Percentiles rank a stretch among this genome's conserved stretches.
These are phyloP conservation scores for Arvicola amphibius DNA, from an alignment of 2,797 vertebrate species.

Conservation along the genomic window DNA sequence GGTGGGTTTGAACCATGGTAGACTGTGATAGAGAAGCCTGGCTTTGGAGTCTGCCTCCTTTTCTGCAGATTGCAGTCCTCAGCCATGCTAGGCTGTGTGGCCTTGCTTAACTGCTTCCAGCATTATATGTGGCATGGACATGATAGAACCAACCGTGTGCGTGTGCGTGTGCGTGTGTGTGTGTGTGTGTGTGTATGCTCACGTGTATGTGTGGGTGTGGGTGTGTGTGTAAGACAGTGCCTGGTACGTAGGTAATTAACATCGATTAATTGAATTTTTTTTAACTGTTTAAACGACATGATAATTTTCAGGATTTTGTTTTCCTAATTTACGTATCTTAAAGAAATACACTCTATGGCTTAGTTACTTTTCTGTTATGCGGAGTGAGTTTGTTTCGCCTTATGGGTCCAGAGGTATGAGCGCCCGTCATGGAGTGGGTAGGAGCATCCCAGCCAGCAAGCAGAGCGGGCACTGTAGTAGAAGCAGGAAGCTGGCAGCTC, in stretches of 20 bases:
- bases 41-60: background rate
- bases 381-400: background rate
- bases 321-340: constrained; percentile 68
- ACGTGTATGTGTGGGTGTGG: background rate
- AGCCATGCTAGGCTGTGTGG: background rate
- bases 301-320: constrained; percentile 80
- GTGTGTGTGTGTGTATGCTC: too few species aligned
- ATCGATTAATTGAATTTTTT: background rate
- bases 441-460: background rate
- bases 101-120: background rate
- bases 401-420: background rate
- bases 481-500: too few species aligned
- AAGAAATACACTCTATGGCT: constrained; percentile 66
- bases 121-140: background rate
- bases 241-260: background rate
- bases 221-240: background rate
- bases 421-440: background rate
- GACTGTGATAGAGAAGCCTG: background rate
- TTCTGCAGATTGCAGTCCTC: background rate
- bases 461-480: background rate
- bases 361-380: background rate
- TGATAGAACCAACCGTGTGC: too few species aligned
- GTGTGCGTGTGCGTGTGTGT: background rate
- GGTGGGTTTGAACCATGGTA: background rate
- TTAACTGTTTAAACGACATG: constrained; percentile 72